These are phyloP conservation scores for Atractosteus spatula DNA, from an alignment of 2,113 vertebrate genomes.

Conservation along the genomic window DNA sequence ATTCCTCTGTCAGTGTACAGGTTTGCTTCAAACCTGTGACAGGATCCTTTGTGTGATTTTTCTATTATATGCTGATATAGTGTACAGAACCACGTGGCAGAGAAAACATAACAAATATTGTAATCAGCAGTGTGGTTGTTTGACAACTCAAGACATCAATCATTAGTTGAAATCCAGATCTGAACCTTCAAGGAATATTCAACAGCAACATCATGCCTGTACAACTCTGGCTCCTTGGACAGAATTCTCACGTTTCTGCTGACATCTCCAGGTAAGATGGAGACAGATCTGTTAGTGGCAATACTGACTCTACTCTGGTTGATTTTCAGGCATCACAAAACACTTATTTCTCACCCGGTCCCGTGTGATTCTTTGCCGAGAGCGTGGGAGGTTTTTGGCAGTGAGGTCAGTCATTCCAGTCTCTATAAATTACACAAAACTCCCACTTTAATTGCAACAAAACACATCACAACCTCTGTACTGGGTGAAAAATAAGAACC, in stretches of 20 bases:
- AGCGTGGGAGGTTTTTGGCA: constrained; percentile 46
- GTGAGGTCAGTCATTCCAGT: constrained; percentile 57
- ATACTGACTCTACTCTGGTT: not conserved
- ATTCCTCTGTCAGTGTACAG: too few species aligned
- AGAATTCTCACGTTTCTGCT: not conserved
- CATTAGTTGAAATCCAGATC: too few species aligned
- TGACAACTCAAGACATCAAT: too few species aligned
- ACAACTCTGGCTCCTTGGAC: not conserved
- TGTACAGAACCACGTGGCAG: too few species aligned
- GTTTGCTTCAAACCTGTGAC: too few species aligned
- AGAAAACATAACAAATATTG: too few species aligned
- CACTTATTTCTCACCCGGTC: constrained; percentile 25
- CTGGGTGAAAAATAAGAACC: constrained; percentile 19
- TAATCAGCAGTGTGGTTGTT: too few species aligned
- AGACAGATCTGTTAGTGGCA: not conserved
- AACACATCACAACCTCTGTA: constrained; percentile 35
- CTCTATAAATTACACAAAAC: constrained; percentile 65
- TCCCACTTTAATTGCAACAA: constrained; percentile 54
- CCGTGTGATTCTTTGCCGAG: constrained; percentile 33
- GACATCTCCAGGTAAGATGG: not conserved
- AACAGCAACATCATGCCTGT: too few species aligned
- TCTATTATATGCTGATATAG: too few species aligned
- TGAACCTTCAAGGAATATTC: too few species aligned
- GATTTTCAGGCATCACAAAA: not conserved
- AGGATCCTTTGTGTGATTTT: too few species aligned